Conservation (phyloP, 2,888 invertebrate genomes). For the Sinhomidia bicolor region DNA sequence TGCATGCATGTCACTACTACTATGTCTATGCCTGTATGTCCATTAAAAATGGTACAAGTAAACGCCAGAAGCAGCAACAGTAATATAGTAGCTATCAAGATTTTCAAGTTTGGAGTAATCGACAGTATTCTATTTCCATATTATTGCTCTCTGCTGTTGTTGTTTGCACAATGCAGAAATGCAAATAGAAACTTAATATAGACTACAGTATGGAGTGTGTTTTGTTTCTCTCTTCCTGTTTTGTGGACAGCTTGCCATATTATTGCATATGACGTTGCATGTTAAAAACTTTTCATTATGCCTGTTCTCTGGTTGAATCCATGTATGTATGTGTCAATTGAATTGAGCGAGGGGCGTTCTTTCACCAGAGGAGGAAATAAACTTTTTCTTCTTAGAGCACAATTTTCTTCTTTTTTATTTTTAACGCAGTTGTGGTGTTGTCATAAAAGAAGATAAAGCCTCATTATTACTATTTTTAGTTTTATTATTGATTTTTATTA, state of each 20-base stretch:
- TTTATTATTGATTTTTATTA: too few species aligned
- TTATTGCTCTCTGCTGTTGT: not conserved
- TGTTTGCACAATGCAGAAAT: not conserved
- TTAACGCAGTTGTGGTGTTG: not conserved
- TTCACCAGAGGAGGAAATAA: conserved; percentile 54
- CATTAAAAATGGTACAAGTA: conserved; percentile 36
- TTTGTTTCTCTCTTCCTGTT: conserved; percentile 31
- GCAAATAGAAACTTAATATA: conserved; percentile 1
- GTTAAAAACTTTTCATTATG: too few species aligned
- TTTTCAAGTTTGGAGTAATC: conserved; percentile 26
- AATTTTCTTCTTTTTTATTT: not conserved
- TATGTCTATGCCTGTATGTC: too few species aligned
- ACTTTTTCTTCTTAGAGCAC: conserved; percentile 27
- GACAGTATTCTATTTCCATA: not conserved
- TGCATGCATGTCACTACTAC: conserved; percentile 43
- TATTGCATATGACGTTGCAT: conserved; percentile 14
- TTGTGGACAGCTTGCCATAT: not conserved
- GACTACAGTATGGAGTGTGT: not conserved
- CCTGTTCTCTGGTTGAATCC: not conserved
- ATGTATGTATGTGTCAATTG: not conserved
- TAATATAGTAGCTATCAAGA: conserved; percentile 26
- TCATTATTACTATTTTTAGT: too few species aligned
- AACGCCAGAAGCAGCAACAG: too few species aligned
- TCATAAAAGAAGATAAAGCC: not conserved
- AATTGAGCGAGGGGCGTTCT: conserved; percentile 62